Conservation (phyloP, 2,797 vertebrate species). For the Alosa sapidissima region DNA sequence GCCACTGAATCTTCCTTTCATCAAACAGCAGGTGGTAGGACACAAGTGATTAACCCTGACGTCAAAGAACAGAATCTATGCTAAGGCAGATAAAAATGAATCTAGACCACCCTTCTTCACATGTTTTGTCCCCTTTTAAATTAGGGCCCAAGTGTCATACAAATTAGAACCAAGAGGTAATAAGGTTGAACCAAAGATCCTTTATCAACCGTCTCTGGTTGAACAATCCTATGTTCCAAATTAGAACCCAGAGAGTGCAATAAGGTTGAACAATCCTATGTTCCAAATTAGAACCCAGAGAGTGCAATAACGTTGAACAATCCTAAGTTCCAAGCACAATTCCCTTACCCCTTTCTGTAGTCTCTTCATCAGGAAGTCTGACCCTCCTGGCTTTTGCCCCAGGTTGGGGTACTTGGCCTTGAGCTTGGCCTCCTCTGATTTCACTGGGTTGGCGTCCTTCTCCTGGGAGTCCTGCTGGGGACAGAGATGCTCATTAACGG, state of each 20-base stretch:
- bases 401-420: slow-evolving; percentile 90
- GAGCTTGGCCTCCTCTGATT: slow-evolving; percentile 88
- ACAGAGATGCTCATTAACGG: background rate
- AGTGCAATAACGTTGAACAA: background rate
- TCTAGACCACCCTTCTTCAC: background rate
- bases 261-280: background rate
- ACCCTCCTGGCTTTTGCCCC: slow-evolving; percentile 87
- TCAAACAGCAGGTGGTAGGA: background rate
- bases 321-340: background rate
- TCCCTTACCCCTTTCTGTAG: slow-evolving; percentile 86
- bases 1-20: background rate
- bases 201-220: no score
- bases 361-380: slow-evolving; percentile 93
- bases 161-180: no score
- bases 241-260: no score
- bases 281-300: no score
- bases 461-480: slow-evolving; percentile 81
- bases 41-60: background rate
- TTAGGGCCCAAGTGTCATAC: no score
- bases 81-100: background rate
- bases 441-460: slow-evolving; percentile 82
- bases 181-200: no score
- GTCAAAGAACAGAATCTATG: background rate
- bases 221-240: no score
- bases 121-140: no score